Base-by-base conservation (phyloP, 1,140 invertebrate genomes). In the Cyclargus thomasi region DNA sequence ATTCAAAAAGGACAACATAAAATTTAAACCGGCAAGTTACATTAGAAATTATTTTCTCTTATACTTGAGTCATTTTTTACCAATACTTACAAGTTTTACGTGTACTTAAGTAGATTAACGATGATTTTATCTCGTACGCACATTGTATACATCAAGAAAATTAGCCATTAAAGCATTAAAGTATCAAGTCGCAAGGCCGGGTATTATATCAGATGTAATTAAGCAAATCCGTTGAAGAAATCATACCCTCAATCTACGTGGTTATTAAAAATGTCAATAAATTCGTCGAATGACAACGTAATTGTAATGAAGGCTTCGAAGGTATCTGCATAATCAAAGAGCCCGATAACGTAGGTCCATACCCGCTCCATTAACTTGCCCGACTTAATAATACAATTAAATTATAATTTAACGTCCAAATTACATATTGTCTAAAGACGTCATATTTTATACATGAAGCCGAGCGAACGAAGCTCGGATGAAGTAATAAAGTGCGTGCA, bases 191-290 rank as follows among this genome's bases (percentile, higher is more conserved):
- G 17, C 55, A 57, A 57, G 17, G 16, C 20, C 55, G 55, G 55
- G 55, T 57, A 57, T 57, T 57, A 57, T 57, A 57, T 57, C 55
- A 57, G 55, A 57, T 57, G 20, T 57, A 57, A 57, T 57, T 57
- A 57, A 57, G 64, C 35, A 21, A 39, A 70, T 39, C 59, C 69
- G 64, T 65, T 75, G 72, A 74, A 73, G 72, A 74, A 80, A 75
- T 70, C 72, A 74, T 71, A 69, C 64, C 69, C 70, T 70, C 71
- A 78, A 87, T 65, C 71, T 78, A 81, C 80, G 81, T 73, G 77
- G 77, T 79, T 78, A 81, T 81, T 83, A 84, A 79, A 77, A 74
- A 79, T 78, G 77, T 78, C 72, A 79, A 83, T 85, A 83, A 84
- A 87, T 81, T 81, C 73, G 70, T 63, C 66, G 72, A 77, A 74